Base-by-base conservation (phyloP, 2,113 vertebrate genomes). In the Cichladusa arquata region DNA sequence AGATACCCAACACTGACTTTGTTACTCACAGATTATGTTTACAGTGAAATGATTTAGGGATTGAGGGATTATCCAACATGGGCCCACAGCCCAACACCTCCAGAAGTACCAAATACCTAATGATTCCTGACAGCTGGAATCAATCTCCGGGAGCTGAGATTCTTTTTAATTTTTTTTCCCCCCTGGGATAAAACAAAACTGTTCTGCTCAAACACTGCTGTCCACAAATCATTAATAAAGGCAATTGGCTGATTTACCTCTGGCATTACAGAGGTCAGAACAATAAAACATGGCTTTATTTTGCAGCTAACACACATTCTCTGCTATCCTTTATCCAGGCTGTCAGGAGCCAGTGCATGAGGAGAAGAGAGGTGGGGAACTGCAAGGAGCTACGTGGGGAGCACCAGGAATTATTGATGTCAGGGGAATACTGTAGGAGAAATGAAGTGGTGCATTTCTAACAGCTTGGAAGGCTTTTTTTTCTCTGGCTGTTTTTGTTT, bases 1-100 rank as follows among this genome's bases (percentile, higher is more conserved):
- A 88, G 42, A 74, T 70, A 53, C 57, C 93, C 91, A 94, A 61
- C 40, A 17, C 57, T 1, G 56, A 95, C 93, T 97, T 94, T 77
- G 94, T 91, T 92, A 88, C 90, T 95, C 95, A 89, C 91, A 95
- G 96, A 96, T 96, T 97, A 95, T 94, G 88, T 91, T 96, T 88
- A 57, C 84, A 88, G 88, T 62, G 92, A 95, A 97, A 97, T 94
- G 93, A 97, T 80, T 97, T 91, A 97, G 93, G 94, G 96, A 97
- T 96, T 95, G 96, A 93, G 88, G 91, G 96, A 96, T 97, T 96
- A 97, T 96, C 87, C 92, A 92, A 29, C 65, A 25, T 19, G 79
- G 93, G 92, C 82, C 90, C 81, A 79, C 44, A 95, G 95, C 90
- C 96, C 93, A 96, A 47, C 73, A 90, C 78, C 71, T 95, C 90